Conservation (phyloP, 92 coral and sea anemone species). For the Siderastrea radians region DNA sequence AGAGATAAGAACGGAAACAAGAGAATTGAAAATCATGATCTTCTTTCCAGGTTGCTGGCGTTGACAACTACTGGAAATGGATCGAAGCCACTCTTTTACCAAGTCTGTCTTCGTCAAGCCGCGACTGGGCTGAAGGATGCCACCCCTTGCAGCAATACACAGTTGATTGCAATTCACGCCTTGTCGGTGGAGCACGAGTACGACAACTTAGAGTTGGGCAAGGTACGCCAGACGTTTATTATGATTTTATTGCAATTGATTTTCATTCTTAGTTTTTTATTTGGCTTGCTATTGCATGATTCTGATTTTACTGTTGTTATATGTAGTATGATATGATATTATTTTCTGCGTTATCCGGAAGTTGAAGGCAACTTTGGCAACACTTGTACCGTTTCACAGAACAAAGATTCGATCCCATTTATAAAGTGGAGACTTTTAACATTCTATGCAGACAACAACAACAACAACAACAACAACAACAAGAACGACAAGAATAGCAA, state of each 20-base stretch:
- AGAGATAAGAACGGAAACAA: not conserved
- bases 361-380: no score
- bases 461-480: no score
- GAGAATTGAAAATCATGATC: not conserved
- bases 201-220: slow-evolving; percentile 87
- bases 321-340: not conserved
- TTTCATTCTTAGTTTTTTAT: no score
- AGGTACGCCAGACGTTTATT: slow-evolving; percentile 43
- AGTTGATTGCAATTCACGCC: slow-evolving; percentile 79
- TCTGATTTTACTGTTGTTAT: not conserved
- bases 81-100: slow-evolving; percentile 76
- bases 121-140: slow-evolving; percentile 81
- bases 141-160: slow-evolving; percentile 75
- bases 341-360: no score
- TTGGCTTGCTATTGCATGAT: not conserved
- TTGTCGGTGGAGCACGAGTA: slow-evolving; percentile 91
- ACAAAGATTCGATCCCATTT: no score
- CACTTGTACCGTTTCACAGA: no score
- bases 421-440: no score
- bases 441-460: no score
- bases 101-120: slow-evolving; percentile 76
- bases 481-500: no score
- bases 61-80: slow-evolving; percentile 85
- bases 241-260: no score
- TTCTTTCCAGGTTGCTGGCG: slow-evolving; percentile 52